Evolutionary conservation across 1,140 invertebrate genomes (phyloP), one percentile per base, ranked within the genome.

Genomic region (Nephotettix cincticeps): DNA sequence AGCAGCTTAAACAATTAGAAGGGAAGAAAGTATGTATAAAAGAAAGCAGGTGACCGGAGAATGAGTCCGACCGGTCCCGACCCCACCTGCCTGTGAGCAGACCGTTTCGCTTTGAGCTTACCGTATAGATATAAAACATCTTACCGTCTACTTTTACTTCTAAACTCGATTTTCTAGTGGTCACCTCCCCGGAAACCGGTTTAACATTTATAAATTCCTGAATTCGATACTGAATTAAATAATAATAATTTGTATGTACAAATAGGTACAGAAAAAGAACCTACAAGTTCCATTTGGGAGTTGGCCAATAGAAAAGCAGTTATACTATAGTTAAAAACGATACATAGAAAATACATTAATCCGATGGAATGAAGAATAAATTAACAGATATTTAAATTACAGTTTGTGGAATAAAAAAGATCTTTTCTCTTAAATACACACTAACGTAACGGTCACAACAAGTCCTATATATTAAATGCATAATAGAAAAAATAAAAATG

Each of bases 341-440:
- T 47, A 66, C 63, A 36, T 67, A 65, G 61, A 71, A 66, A 71
- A 64, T 66, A 64, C 32, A 69, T 56, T 58, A 40, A 72, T 68
- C 54, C 47, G 23, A 69, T 72, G 71, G 71, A 72, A 72, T 72
- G 68, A 72, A 72, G 70, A 72, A 69, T 72, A 72, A 72, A 72
- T 69, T 58, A 72, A 63, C 30, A 1, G 19, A 69, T 40, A 27
- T 28, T 29, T 47, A 27, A 69, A 36, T 70, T 70, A 61, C 28
- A 36, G 45, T 69, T 69, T 25, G 40, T 54, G 51, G 29, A 32
- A 69, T 54, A 28, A 58, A 58, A 56, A 58, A 36, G n/a, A 54
- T 58, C 51, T 32, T 54, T 32, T 23, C 32, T 30, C 1, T 25
- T 68, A 45, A 45, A 68, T 51, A 70, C 58, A 70, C 68, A 70